Evolutionary conservation across 2,113 vertebrate species (phyloP), one percentile per base, ranked within the genome.

Genomic region (Macaca mulatta): DNA sequence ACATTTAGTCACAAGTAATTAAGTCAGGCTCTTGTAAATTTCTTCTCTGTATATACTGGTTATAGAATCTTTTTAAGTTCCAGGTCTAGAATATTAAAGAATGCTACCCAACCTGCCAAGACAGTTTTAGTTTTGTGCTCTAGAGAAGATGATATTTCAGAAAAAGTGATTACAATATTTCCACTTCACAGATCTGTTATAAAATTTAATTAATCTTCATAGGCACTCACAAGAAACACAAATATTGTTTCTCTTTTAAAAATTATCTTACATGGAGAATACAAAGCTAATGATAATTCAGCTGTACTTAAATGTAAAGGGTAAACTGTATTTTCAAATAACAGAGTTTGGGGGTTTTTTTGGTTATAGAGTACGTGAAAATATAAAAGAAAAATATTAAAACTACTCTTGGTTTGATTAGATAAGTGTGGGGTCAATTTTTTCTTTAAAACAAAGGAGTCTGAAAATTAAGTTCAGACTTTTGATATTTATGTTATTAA

Each of bases 141-240:
- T 75, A 25, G 70, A 93, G 61, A 93, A 22, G 43, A 67, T 5
- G n/a, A 14, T 83, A 70, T 87, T 92, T 83, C 69, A 84, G 35
- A 70, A 83, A 84, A 64, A 72, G n/a, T 84, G 50, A 79, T 72
- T 43, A 50, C 6, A 67, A 45, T 67, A 89, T 95, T 95, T 85
- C 45, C 10, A 43, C 43, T 78, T 61, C 69, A 85, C 1, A 74
- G 30, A 89, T 74, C 30, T 89, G 43, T 79, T 78, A 9, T 57
- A 72, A 84, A 89, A 38, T 90, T 50, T 84, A 89, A 79, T 85
- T 89, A 95, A 72, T 74, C 25, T 92, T 91, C 38, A 64, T 17
- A 13, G 30, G 9, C 20, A 93, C 43, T 75, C 59, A 77, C 25
- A 80, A 89, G 27, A 93, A 93, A 55, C 25, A 89, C n/a, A 92